Conservation (phyloP, 2,113 vertebrate species). For the Grus americana region DNA sequence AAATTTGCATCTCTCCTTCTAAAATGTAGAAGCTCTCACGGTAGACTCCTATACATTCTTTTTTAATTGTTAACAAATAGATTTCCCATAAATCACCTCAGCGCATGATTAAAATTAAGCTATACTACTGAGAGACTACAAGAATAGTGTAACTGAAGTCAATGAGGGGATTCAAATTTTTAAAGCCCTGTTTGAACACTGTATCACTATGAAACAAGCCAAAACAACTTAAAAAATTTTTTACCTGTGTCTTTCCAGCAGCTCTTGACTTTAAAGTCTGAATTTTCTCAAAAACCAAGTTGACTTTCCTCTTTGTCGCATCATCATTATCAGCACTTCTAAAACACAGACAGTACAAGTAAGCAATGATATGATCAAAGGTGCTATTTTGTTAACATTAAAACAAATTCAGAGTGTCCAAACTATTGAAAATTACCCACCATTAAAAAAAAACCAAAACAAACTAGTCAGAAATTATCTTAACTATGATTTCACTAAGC, state of each 20-base stretch:
- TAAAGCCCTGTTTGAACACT: not conserved
- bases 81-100: not conserved
- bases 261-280: conserved; percentile 96
- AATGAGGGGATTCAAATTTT: not conserved
- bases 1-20: not conserved
- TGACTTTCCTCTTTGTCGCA: conserved; percentile 94
- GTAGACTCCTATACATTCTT: not conserved
- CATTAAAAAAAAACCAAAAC: not conserved
- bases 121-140: not conserved
- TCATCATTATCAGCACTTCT: conserved; percentile 93
- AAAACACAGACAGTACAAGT: conserved; percentile 21
- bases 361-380: not conserved
- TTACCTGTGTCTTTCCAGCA: conserved; percentile 78
- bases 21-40: not conserved
- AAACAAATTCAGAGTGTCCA: not conserved
- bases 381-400: not conserved
- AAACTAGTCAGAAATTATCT: not conserved
- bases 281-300: conserved; percentile 98
- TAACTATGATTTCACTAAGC: not conserved
- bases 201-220: not conserved
- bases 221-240: conserved; percentile 66
- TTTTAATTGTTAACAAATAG: not conserved
- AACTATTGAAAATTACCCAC: not conserved
- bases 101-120: not conserved
- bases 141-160: not conserved